These are phyloP conservation scores for Monoplex corrugatus DNA, from an alignment of 2,888 invertebrate genomes.

Conservation along the genomic window DNA sequence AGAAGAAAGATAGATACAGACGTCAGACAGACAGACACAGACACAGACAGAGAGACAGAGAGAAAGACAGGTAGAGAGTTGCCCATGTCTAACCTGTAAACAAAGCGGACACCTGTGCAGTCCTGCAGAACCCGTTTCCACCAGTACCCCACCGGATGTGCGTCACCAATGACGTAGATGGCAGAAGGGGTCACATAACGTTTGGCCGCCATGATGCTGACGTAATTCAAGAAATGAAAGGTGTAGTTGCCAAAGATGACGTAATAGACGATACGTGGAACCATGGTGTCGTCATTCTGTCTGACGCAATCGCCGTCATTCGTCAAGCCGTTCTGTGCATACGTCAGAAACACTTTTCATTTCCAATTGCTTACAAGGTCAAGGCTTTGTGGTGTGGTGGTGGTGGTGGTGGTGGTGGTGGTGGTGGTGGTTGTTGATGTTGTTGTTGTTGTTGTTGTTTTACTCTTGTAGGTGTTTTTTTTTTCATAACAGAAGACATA, in stretches of 20 bases:
- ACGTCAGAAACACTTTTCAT: too few species aligned
- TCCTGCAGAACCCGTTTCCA: conserved; percentile 55
- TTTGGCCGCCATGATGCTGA: conserved; percentile 54
- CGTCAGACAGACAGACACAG: too few species aligned
- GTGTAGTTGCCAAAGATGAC: conserved; percentile 56
- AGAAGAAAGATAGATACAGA: background rate
- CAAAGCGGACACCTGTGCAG: conserved; percentile 53
- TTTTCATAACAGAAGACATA: too few species aligned
- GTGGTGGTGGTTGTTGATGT: too few species aligned
- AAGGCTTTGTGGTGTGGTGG: too few species aligned
- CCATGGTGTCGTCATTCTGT: conserved; percentile 31
- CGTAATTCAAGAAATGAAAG: conserved; percentile 56
- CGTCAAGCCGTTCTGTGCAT: background rate
- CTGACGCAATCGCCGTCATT: conserved; percentile 27
- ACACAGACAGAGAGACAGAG: too few species aligned
- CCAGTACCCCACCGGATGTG: conserved; percentile 57
- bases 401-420: too few species aligned
- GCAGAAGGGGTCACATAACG: conserved; percentile 51
- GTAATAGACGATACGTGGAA: conserved; percentile 56
- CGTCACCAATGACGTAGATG: conserved; percentile 57
- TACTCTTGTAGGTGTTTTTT: too few species aligned
- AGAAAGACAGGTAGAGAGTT: too few species aligned
- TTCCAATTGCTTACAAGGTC: too few species aligned
- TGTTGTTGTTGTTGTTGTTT: too few species aligned
- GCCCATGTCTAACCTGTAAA: too few species aligned